Evolutionary conservation across 2,113 vertebrate genomes (phyloP).

Genomic region (Sciurus niger): DNA sequence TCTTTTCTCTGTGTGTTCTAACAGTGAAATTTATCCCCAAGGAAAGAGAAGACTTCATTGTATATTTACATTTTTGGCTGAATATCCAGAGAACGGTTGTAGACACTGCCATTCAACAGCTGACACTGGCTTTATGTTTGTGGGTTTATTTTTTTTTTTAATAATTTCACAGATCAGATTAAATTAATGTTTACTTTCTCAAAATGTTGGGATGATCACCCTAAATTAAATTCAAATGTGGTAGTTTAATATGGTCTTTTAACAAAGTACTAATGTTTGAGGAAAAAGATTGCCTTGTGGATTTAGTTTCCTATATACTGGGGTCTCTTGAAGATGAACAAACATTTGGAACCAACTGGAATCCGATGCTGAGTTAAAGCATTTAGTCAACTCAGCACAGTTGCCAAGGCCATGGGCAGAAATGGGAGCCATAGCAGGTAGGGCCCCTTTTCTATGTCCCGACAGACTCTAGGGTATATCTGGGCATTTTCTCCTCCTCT

Average conservation of each 20-base stretch:
- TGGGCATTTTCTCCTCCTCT: neutral
- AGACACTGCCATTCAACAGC: constrained; percentile 39
- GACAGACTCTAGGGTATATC: neutral
- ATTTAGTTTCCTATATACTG: constrained; percentile 70
- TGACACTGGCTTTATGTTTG: constrained; percentile 61
- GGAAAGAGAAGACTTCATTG: constrained; percentile 32
- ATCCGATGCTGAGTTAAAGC: constrained; percentile 67
- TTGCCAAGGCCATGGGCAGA: constrained; percentile 70
- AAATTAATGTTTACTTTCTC: constrained; percentile 78
- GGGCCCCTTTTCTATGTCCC: constrained; percentile 43
- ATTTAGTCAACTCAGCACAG: constrained; percentile 59
- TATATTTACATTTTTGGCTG: neutral
- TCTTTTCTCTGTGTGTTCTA: constrained; percentile 21
- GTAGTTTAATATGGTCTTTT: constrained; percentile 69
- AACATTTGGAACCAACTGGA: constrained; percentile 70
- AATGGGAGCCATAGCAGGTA: constrained; percentile 57
- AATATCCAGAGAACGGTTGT: neutral
- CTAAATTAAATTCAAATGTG: constrained; percentile 73
- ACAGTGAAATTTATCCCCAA: constrained; percentile 32
- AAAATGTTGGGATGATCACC: constrained; percentile 63
- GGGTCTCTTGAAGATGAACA: constrained; percentile 76
- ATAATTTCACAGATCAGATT: constrained; percentile 64
- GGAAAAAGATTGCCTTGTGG: constrained; percentile 73
- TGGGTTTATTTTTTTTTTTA: constrained; percentile 66
- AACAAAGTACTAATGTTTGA: constrained; percentile 74